Evolutionary conservation across 2,113 vertebrate genomes (phyloP).

Genomic region (Jaculus jaculus): DNA sequence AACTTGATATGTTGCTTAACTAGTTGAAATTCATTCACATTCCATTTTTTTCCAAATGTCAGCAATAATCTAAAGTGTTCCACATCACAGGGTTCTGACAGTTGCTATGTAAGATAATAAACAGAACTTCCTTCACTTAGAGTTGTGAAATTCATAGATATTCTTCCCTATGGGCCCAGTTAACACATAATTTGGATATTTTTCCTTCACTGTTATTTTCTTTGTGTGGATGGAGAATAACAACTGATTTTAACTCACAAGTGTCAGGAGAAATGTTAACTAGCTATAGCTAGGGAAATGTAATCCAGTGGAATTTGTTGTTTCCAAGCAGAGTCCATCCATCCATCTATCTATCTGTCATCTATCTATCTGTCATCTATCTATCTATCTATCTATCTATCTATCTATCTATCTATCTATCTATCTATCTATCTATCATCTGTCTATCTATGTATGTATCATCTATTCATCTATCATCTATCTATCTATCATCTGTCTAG

Average conservation of each 20-base stretch:
- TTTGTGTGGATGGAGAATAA: neutral
- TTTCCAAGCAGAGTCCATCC: neutral
- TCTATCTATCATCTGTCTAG: too few relatives aligned
- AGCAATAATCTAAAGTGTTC: slow-evolving; percentile 58
- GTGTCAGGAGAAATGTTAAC: slow-evolving; percentile 1
- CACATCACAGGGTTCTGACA: slow-evolving; percentile 35
- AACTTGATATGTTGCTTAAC: neutral
- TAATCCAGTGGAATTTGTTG: neutral
- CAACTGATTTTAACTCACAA: slow-evolving; percentile 15
- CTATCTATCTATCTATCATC: too few relatives aligned
- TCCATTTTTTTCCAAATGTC: slow-evolving; percentile 51
- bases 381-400: neutral
- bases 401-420: too few relatives aligned
- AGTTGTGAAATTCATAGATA: slow-evolving; percentile 12
- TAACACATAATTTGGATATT: slow-evolving; percentile 57
- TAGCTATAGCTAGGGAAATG: neutral
- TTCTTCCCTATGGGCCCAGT: neutral
- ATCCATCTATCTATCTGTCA: too few relatives aligned
- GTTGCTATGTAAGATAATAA: slow-evolving; percentile 52
- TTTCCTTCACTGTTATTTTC: slow-evolving; percentile 41
- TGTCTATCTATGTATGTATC: neutral
- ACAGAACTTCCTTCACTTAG: slow-evolving; percentile 16
- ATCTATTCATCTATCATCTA: neutral
- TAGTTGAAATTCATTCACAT: slow-evolving; percentile 51
- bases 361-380: neutral